phyloP scores from a whole-genome alignment of 2,888 invertebrate genomes.

The Koerneria pararmatus region DNA sequence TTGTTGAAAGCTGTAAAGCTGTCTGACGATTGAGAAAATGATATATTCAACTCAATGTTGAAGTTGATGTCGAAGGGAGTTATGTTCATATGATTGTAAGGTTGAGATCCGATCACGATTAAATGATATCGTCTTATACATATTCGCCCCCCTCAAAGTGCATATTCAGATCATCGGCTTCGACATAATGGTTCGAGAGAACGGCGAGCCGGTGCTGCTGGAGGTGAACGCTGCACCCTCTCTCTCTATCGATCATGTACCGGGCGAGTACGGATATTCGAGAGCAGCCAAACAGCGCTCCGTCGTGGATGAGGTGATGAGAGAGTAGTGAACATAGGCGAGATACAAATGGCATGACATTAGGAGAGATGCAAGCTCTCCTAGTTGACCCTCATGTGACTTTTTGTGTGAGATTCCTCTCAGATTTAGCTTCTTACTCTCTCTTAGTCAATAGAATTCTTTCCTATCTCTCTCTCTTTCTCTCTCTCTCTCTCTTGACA shows the following conservation, averaged over 20 bases:
- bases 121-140: no score
- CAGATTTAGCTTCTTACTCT: not conserved
- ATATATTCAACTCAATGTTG: no score
- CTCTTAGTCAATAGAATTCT: not conserved
- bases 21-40: no score
- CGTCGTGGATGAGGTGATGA: slow-evolving; percentile 27
- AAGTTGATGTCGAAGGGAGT: no score
- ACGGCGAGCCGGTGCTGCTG: slow-evolving; percentile 62
- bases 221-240: slow-evolving; percentile 65
- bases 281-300: slow-evolving; percentile 6
- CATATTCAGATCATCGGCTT: slow-evolving; percentile 64
- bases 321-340: not conserved
- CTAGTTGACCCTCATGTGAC: not conserved
- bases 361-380: not conserved
- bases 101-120: no score
- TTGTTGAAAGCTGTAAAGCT: no score
- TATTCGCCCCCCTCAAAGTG: no score
- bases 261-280: slow-evolving; percentile 14
- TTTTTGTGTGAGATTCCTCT: not conserved
- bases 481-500: not conserved
- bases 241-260: slow-evolving; percentile 61
- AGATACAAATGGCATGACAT: not conserved
- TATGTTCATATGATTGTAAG: no score
- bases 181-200: slow-evolving; percentile 62
- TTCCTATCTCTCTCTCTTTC: not conserved